Evolutionary conservation across 2,888 invertebrate genomes (phyloP).

Genomic region (Oasisia sp.): DNA sequence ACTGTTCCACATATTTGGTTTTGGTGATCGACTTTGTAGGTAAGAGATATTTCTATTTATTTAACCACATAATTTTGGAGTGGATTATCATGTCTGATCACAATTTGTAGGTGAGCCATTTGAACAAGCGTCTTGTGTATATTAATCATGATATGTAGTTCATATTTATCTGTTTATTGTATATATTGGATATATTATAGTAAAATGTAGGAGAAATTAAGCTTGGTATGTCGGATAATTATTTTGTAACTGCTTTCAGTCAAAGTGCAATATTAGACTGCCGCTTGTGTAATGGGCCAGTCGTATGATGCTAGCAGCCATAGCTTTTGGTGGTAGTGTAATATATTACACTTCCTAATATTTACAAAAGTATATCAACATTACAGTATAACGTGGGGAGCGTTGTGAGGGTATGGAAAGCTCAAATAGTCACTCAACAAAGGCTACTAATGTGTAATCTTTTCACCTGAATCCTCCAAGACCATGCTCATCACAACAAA

Average conservation of each 20-base stretch:
- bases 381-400: neutral
- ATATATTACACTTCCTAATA: neutral
- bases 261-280: neutral
- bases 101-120: neutral
- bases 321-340: neutral
- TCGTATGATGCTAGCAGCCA: neutral
- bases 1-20: neutral
- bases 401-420: too few relatives aligned
- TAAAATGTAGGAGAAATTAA: neutral
- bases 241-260: neutral
- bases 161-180: neutral
- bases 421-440: too few relatives aligned
- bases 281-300: neutral
- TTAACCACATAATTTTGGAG: neutral
- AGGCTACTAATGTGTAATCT: too few relatives aligned
- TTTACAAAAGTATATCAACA: neutral
- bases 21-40: neutral
- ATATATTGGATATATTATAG: neutral
- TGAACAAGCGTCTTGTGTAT: neutral
- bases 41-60: neutral
- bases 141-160: neutral
- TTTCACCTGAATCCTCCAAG: too few relatives aligned
- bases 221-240: neutral
- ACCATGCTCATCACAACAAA: too few relatives aligned
- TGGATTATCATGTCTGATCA: too few relatives aligned